phyloP scores from a whole-genome alignment of 2,113 vertebrate genomes.

The Chrysochloris asiatica region DNA sequence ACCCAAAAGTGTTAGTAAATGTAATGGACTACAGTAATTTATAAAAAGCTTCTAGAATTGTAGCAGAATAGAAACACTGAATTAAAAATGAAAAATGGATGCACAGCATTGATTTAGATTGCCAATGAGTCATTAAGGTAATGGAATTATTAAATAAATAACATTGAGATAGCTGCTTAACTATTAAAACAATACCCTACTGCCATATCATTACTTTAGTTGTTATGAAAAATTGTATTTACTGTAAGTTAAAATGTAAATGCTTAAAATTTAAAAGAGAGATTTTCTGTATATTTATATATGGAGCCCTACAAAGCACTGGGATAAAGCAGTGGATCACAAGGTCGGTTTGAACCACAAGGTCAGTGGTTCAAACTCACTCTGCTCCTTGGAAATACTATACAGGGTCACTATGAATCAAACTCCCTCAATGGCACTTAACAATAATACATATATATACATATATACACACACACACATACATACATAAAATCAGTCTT shows the following conservation, averaged over 20 bases:
- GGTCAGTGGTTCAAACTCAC: too few relatives aligned
- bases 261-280: background rate
- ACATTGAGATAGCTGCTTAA: background rate
- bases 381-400: too few relatives aligned
- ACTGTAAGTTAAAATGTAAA: background rate
- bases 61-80: background rate
- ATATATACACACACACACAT: too few relatives aligned
- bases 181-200: too few relatives aligned
- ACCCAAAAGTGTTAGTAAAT: background rate
- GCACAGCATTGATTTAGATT: background rate
- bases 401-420: too few relatives aligned
- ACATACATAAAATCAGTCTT: too few relatives aligned
- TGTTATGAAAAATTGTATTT: background rate
- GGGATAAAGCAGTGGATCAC: too few relatives aligned
- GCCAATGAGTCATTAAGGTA: background rate
- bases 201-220: background rate
- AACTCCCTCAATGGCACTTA: too few relatives aligned
- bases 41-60: background rate
- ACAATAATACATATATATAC: too few relatives aligned
- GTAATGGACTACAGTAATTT: background rate
- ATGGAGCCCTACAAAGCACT: too few relatives aligned
- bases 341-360: too few relatives aligned
- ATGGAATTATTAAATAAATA: background rate
- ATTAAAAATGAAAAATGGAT: constrained; percentile 20
- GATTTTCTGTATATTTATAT: background rate